phyloP scores from a whole-genome alignment of 1,140 invertebrate genomes.

The Notospermus geniculatus region DNA sequence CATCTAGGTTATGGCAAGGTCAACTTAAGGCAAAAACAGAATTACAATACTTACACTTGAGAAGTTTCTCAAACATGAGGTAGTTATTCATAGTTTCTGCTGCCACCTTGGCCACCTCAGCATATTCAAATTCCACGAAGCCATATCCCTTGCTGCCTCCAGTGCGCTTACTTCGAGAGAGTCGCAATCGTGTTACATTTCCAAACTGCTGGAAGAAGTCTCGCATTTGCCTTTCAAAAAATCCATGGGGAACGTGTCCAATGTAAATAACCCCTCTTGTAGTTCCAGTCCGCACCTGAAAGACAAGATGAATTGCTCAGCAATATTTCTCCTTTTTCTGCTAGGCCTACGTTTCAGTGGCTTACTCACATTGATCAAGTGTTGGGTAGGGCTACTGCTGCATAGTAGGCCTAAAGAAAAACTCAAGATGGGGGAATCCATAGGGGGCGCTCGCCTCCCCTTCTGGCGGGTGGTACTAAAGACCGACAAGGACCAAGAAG shows the following conservation, averaged over 20 bases:
- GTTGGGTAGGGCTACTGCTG: constrained; percentile 8
- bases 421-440: constrained; percentile 8
- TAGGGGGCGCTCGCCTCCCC: constrained; percentile 6
- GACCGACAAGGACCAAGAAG: no score
- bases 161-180: constrained; percentile 74
- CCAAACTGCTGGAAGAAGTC: constrained; percentile 90
- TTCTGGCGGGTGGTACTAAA: no score
- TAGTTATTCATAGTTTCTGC: constrained; percentile 98
- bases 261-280: constrained; percentile 73
- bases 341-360: not conserved
- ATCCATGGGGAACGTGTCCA: constrained; percentile 87
- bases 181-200: constrained; percentile 68
- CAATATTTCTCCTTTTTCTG: not conserved
- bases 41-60: constrained; percentile 62
- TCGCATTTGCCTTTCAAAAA: constrained; percentile 83
- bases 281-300: constrained; percentile 2
- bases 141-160: constrained; percentile 83
- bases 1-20: not conserved
- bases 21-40: not conserved
- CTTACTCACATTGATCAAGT: not conserved
- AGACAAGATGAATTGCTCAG: not conserved
- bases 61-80: constrained; percentile 77
- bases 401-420: not conserved
- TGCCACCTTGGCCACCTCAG: constrained; percentile 86
- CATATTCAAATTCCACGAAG: constrained; percentile 80